Base-by-base conservation (phyloP, 2,113 vertebrate genomes). In the Dryoscopus gambensis region DNA sequence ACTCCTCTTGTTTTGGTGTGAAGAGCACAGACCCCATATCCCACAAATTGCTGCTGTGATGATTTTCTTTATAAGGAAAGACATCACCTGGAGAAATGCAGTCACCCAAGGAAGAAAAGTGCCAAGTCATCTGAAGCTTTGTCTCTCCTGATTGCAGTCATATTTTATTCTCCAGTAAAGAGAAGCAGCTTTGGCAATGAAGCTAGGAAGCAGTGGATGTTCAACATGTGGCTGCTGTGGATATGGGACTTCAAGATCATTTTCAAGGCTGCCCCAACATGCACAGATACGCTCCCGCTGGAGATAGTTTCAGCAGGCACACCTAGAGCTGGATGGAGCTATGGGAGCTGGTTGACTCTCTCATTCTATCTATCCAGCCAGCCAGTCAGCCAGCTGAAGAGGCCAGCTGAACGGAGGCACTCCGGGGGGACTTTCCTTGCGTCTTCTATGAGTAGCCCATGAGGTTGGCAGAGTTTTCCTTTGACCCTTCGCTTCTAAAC, bases 61-160 rank as follows among this genome's bases (percentile, higher is more conserved):
- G 47, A 70, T 42, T 86, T 87, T 74, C 81, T 75, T 62, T 65
- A 75, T 80, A 83, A 94, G 47, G 37, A 83, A 95, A 91, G 49
- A 24, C 73, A 90, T 91, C 53, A 95, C 85, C 70, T 83, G 50
- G 47, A 91, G 49, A 83, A 91, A 87, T 19, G 80, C 69, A 91
- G 91, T 78, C 82, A 95, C 65, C 53, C 35, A 76, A 60, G 49
- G 79, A 91, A 75, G 63, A 56, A 85, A 94, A 90, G 40, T 64
- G 73, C 73, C 46, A 75, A 93, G 71, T 84, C 83, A 93, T 84
- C 84, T 80, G 83, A 94, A 93, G 73, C 15, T 71, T 90, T 75
- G 33, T 88, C 73, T 93, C 49, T 89, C 76, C 33, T 93, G 94
- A 94, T 95, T 93, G 88, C 87, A 96, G 90, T 93, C 71, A 74